phyloP scores from a whole-genome alignment of 2,888 invertebrate genomes.

The Drosophila aldrichi region DNA sequence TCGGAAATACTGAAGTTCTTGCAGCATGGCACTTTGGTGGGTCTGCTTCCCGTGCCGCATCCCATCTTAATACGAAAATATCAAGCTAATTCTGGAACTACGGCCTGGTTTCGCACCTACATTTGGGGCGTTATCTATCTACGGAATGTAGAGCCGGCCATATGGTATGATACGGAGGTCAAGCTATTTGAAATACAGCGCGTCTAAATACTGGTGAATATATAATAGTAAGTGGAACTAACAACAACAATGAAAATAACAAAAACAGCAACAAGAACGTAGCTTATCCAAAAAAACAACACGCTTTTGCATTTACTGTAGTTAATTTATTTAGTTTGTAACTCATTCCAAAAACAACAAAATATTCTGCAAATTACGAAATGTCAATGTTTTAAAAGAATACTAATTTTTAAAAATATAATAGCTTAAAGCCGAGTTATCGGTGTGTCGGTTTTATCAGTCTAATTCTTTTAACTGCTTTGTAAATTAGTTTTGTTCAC shows the following conservation, averaged over 20 bases:
- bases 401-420: slow-evolving; percentile 6
- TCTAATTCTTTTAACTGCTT: slow-evolving; percentile 21
- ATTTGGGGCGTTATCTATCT: slow-evolving; percentile 99
- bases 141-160: slow-evolving; percentile 98
- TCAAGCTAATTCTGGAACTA: slow-evolving; percentile 99
- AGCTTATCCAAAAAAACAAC: slow-evolving; percentile 50
- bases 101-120: slow-evolving; percentile 99
- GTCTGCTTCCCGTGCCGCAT: slow-evolving; percentile 98
- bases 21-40: slow-evolving; percentile 99
- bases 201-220: too few species aligned
- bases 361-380: slow-evolving; percentile 12
- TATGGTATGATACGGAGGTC: slow-evolving; percentile 99
- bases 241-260: slow-evolving; percentile 18
- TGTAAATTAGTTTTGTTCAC: slow-evolving; percentile 30
- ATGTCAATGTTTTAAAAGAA: slow-evolving; percentile 39
- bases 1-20: slow-evolving; percentile 99
- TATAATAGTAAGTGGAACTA: slow-evolving; percentile 29
- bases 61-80: slow-evolving; percentile 99
- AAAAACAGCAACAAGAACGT: slow-evolving; percentile 30
- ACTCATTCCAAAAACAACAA: slow-evolving; percentile 57
- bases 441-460: slow-evolving; percentile 45
- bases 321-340: slow-evolving; percentile 71
- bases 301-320: slow-evolving; percentile 74
- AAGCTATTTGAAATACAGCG: slow-evolving; percentile 99
- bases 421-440: slow-evolving; percentile 5